Conservation (phyloP, 2,888 invertebrate genomes). For the Drosophila leonis region DNA sequence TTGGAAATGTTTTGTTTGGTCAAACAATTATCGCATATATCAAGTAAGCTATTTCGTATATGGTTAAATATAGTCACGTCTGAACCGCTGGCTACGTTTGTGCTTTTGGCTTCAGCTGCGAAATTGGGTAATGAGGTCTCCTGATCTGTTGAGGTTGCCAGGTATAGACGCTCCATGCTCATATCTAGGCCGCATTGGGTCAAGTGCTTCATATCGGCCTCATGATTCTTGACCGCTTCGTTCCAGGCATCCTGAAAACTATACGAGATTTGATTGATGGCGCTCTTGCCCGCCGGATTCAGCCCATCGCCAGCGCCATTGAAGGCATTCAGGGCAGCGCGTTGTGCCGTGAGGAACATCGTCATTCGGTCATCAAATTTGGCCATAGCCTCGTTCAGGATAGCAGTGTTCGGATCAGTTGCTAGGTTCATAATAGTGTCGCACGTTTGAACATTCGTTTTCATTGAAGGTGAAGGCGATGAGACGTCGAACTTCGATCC, state of each 20-base stretch:
- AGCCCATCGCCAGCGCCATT: not conserved
- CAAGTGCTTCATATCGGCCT: not conserved
- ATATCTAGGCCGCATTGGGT: accelerated
- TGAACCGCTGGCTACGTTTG: not conserved
- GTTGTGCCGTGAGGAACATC: constrained; percentile 1
- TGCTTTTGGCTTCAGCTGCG: not conserved
- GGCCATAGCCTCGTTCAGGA: not conserved
- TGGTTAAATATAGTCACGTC: constrained; percentile 2
- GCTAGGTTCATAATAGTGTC: not conserved
- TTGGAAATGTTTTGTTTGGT: not conserved
- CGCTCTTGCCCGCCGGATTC: not conserved
- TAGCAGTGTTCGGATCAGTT: not conserved
- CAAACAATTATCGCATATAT: not conserved
- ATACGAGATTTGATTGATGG: not conserved
- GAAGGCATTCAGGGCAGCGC: not conserved
- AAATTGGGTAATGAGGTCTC: not conserved
- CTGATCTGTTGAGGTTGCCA: not conserved
- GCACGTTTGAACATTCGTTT: not conserved
- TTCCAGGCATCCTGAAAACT: constrained; percentile 3
- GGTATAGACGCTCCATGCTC: not conserved
- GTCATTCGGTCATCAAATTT: not conserved
- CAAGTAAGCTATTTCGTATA: not conserved
- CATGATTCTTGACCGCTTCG: not conserved
- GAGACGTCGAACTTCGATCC: not conserved
- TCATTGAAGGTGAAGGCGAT: not conserved